These are phyloP conservation scores for Danaus chrysippus DNA, from an alignment of 2,888 invertebrate species.

Conservation along the genomic window DNA sequence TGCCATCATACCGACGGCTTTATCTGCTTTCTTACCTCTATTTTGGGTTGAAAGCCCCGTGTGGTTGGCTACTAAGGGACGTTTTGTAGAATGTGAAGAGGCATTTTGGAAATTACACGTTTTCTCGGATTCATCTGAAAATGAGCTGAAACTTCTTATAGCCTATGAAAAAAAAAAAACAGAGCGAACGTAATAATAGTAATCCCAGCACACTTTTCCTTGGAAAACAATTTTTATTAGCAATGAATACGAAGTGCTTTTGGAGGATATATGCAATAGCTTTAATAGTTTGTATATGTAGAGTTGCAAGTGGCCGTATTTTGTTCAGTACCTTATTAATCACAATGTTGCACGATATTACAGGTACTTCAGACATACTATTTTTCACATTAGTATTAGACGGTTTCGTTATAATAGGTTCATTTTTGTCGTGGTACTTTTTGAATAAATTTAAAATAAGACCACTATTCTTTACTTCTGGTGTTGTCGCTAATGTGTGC, in stretches of 20 bases:
- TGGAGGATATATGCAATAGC: conserved; percentile 22
- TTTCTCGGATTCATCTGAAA: conserved; percentile 13
- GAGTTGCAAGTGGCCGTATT: conserved; percentile 23
- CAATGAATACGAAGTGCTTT: conserved; percentile 26
- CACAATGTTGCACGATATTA: conserved; percentile 27
- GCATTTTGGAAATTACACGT: conserved; percentile 23
- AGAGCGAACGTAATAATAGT: not conserved
- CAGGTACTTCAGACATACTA: conserved; percentile 22
- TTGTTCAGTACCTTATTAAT: conserved; percentile 22
- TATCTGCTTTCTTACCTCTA: conserved; percentile 19
- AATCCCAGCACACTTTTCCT: not conserved
- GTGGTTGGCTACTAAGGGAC: conserved; percentile 29
- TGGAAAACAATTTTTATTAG: conserved; percentile 18
- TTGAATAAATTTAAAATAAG: conserved; percentile 25
- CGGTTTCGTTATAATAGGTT: conserved; percentile 21
- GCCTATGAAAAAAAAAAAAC: conserved; percentile 16
- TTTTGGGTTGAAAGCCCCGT: conserved; percentile 32
- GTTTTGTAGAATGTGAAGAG: conserved; percentile 23
- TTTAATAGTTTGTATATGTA: conserved; percentile 19
- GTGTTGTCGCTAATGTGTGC: conserved; percentile 21
- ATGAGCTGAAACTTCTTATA: conserved; percentile 28
- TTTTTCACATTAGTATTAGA: conserved; percentile 22
- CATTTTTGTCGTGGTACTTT: conserved; percentile 23
- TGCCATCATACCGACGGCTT: conserved; percentile 22
- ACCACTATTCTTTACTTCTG: conserved; percentile 20